phyloP scores from a whole-genome alignment of 2,888 invertebrate genomes.

The Merodon equestris region DNA sequence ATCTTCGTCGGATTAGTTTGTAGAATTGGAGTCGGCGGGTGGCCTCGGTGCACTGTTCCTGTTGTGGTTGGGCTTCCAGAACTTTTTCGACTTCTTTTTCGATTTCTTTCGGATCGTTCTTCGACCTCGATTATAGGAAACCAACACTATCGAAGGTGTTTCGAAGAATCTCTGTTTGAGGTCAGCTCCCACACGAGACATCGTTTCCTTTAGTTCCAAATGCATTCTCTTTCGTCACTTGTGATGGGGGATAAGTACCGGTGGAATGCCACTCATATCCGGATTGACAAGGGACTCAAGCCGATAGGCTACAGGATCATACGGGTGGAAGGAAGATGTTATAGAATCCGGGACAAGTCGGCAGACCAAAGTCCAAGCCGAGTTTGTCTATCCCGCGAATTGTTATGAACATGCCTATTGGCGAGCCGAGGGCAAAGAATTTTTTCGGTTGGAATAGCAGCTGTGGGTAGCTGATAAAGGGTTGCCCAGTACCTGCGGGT shows the following conservation, averaged over 20 bases:
- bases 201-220: slow-evolving; percentile 93
- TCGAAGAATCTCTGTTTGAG: slow-evolving; percentile 86
- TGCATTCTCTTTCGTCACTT: slow-evolving; percentile 98
- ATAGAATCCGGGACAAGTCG: slow-evolving; percentile 94
- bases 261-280: slow-evolving; percentile 86
- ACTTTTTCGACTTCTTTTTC: slow-evolving; percentile 87
- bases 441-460: slow-evolving; percentile 89
- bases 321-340: slow-evolving; percentile 97
- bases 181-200: slow-evolving; percentile 95
- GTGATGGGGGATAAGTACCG: slow-evolving; percentile 96
- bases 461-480: slow-evolving; percentile 88
- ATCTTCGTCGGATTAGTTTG: slow-evolving; percentile 76
- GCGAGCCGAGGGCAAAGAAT: slow-evolving; percentile 96
- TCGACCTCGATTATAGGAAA: slow-evolving; percentile 83
- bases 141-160: slow-evolving; percentile 79
- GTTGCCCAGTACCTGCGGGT: slow-evolving; percentile 87
- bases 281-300: slow-evolving; percentile 94
- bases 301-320: slow-evolving; percentile 95
- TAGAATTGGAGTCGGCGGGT: slow-evolving; percentile 75
- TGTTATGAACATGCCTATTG: slow-evolving; percentile 96
- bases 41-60: slow-evolving; percentile 24
- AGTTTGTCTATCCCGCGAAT: slow-evolving; percentile 93
- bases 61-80: slow-evolving; percentile 43
- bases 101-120: slow-evolving; percentile 79
- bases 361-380: slow-evolving; percentile 90